Percentiles rank a stretch among this genome's conserved stretches.
phyloP scores from a whole-genome alignment of 2,797 vertebrate genomes.

The Vespertilio murinus region DNA sequence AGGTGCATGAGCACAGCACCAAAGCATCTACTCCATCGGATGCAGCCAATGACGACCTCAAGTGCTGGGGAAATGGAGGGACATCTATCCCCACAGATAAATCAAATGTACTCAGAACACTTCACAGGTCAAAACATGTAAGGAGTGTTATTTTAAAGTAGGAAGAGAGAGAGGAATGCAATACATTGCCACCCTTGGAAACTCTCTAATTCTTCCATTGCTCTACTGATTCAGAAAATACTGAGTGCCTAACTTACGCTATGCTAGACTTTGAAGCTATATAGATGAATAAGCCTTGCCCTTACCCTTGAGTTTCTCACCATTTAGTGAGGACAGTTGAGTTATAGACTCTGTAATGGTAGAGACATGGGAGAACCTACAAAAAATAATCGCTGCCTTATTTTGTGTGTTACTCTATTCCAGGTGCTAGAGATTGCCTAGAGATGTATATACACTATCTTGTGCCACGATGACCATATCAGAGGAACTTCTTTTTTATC shows the following conservation, averaged over 20 bases:
- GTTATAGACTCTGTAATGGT: fast-evolving
- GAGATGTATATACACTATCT: neutral
- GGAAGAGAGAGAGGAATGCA: neutral
- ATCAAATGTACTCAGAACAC: neutral
- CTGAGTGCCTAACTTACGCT: neutral
- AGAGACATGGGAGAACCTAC: neutral
- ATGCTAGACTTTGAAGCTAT: neutral
- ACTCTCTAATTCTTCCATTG: neutral
- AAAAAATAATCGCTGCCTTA: neutral
- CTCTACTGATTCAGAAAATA: conserved; percentile 1
- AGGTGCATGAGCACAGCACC: neutral
- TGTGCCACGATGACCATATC: neutral
- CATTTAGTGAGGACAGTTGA: neutral
- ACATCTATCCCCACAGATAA: neutral
- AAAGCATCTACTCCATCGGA: neutral
- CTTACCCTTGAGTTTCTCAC: neutral
- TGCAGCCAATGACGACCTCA: fast-evolving
- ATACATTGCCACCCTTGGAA: neutral
- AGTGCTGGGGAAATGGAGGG: neutral
- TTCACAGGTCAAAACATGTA: neutral
- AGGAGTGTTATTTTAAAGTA: neutral
- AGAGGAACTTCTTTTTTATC: neutral
- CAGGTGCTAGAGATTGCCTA: neutral
- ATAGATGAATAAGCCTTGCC: neutral
- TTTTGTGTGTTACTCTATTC: neutral